A percentile compares a stretch with the other conserved stretches of the same genome.
phyloP scores from a whole-genome alignment of 2,797 vertebrate genomes.

The Lagocephalus sceleratus region DNA sequence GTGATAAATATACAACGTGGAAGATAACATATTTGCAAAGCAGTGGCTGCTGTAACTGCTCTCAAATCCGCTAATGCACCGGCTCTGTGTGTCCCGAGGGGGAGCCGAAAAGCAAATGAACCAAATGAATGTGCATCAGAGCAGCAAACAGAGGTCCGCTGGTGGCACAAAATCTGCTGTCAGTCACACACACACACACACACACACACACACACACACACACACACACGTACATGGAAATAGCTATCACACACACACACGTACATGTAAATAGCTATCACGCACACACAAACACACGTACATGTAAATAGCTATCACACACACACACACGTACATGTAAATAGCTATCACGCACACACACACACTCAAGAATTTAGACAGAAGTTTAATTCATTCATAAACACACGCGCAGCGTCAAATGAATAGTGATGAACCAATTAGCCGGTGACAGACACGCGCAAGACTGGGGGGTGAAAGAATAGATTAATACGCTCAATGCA shows the following conservation, averaged over 20 bases:
- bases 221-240: too few species aligned
- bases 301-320: too few species aligned
- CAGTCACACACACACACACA: constrained; percentile 37
- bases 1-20: constrained; percentile 37
- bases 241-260: constrained; percentile 3
- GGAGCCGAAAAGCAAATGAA: constrained; percentile 54
- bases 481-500: constrained; percentile 34
- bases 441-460: constrained; percentile 32
- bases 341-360: constrained; percentile 1
- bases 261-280: neutral
- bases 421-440: constrained; percentile 73
- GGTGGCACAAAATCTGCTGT: constrained; percentile 62
- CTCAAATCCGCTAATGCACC: constrained; percentile 51
- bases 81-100: constrained; percentile 41
- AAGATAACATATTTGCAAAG: constrained; percentile 37
- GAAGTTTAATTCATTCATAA: neutral
- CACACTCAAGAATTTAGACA: constrained; percentile 16
- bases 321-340: too few species aligned
- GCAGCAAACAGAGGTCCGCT: constrained; percentile 53
- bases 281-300: too few species aligned
- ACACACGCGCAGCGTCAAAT: constrained; percentile 14
- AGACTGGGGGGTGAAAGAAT: constrained; percentile 24
- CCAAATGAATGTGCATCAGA: constrained; percentile 49
- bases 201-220: neutral
- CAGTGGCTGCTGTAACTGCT: constrained; percentile 31